These are phyloP conservation scores for Okapia johnstoni DNA, from an alignment of 2,113 vertebrate genomes.

Conservation along the genomic window DNA sequence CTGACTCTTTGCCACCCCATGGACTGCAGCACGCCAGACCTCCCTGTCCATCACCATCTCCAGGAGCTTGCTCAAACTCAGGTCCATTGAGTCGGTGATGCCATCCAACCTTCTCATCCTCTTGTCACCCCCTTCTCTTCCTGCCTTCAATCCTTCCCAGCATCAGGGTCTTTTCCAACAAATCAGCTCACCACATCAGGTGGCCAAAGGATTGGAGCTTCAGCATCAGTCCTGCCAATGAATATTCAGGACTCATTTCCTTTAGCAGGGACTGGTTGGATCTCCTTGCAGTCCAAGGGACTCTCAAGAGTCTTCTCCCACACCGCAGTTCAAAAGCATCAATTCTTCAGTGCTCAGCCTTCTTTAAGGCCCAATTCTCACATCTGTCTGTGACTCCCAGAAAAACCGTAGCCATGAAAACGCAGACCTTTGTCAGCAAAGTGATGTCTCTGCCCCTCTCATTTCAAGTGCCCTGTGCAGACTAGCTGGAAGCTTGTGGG, in stretches of 20 bases:
- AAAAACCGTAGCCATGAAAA: background rate
- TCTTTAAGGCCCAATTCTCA: background rate
- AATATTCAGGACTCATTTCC: background rate
- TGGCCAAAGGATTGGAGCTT: background rate
- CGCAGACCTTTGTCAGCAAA: background rate
- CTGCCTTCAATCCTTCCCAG: background rate
- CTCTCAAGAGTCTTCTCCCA: background rate
- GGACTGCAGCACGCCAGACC: accelerated
- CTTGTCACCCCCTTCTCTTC: background rate
- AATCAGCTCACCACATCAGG: background rate
- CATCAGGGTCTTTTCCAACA: background rate
- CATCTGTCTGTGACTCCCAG: accelerated
- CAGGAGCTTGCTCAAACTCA: background rate
- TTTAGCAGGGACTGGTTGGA: background rate
- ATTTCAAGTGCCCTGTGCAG: background rate
- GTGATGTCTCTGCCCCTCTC: background rate
- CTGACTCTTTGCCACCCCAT: accelerated
- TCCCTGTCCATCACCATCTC: background rate
- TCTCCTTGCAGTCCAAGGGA: background rate
- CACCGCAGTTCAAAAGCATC: background rate
- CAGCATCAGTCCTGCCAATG: background rate
- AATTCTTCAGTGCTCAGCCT: background rate
- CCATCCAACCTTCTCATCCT: background rate
- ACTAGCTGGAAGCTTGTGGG: too few species aligned
- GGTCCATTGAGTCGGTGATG: background rate